Percentiles rank a stretch among this genome's conserved stretches.
These are phyloP conservation scores for Spheniscus humboldti DNA, from an alignment of 2,797 vertebrate species.

Conservation along the genomic window DNA sequence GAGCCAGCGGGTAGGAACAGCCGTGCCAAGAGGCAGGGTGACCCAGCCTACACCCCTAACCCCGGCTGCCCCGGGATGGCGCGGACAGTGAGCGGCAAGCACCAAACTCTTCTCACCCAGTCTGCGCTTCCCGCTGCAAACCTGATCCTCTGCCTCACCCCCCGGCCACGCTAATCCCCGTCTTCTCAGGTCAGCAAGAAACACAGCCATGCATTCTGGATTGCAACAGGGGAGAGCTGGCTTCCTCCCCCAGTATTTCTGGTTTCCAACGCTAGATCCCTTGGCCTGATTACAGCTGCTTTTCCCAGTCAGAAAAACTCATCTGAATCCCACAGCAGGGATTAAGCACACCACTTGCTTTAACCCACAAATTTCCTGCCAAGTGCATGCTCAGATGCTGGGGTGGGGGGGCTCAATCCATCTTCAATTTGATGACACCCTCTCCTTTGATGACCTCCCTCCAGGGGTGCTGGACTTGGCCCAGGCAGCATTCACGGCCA, in stretches of 20 bases:
- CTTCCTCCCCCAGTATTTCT: not conserved
- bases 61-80: not conserved
- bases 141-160: not conserved
- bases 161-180: rapidly evolving
- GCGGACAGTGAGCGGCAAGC: rapidly evolving
- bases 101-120: not conserved
- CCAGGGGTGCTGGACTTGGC: not conserved
- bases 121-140: not conserved
- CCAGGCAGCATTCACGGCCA: not conserved
- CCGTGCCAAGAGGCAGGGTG: not conserved
- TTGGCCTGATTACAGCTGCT: not conserved
- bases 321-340: not conserved
- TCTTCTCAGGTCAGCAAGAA: not conserved
- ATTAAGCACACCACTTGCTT: not conserved
- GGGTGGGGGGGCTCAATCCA: rapidly evolving
- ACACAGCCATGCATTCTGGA: rapidly evolving
- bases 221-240: not conserved
- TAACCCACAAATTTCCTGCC: not conserved
- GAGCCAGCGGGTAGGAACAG: not conserved
- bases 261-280: not conserved
- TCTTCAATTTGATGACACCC: not conserved
- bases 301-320: not conserved
- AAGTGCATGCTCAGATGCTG: not conserved
- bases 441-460: not conserved
- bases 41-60: not conserved